Evolutionary conservation across 2,888 invertebrate species (phyloP), one percentile per base, ranked within the genome.

Genomic region (Heteromyza rotundicornis): DNA sequence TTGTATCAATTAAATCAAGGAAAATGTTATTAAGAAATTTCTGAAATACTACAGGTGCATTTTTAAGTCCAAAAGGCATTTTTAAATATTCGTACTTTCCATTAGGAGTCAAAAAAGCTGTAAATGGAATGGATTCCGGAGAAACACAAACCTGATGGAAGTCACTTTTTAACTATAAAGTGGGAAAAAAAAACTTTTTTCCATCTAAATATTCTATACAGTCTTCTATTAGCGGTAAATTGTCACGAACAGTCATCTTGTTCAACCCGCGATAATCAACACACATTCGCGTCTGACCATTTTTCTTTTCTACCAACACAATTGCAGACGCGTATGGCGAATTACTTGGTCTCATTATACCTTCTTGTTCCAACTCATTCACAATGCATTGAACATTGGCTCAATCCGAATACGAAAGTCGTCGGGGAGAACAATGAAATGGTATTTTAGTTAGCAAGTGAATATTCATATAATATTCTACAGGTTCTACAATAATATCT

Each of bases 1-100:
- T 19, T 35, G 12, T 19, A 17, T 53, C 35, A 1, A 53, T 32
- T 35, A 53, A 12, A 19, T 32, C 35, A 12, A 8, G 16, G 1
- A 53, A 20, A 1, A 53, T 35, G 19, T 19, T 40, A n/a, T 7
- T 40, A n/a, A 40, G 5, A 23, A 51, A 51, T n/a, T 23, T 22
- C 23, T 51, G 51, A 51, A 51, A 51, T 20, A 16, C 51, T 2
- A 68, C 68, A 1, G 66, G 60, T 40, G 70, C 68, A 12, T 50
- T 56, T 55, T 62, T 64, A 20, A 35, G 35, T 40, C 56, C 27
- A 2, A 57, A 47, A 12, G 57, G 35, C 27, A 32, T 32, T 49
- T 19, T 47, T 2, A 32, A 2, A 2, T 19, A 47, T 32, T 47
- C 49, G 2, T 49, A 49, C 22, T 57, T 27, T 0, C 49, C 49